Base-by-base conservation (phyloP, 2,888 invertebrate species). In the Drosophila bunnanda region DNA sequence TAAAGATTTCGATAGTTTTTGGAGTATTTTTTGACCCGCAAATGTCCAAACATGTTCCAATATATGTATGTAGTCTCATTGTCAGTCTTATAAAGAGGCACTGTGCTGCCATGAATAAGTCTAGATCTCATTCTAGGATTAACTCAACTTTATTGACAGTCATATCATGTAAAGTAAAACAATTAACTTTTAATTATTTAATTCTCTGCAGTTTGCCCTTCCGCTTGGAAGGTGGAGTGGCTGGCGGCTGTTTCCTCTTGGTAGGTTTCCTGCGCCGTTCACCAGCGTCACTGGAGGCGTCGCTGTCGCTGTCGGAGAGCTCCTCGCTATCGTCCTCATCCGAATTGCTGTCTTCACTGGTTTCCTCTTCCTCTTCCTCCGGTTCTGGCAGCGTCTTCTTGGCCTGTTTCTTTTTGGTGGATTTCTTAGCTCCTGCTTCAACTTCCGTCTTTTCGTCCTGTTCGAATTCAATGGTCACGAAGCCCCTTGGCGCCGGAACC, bases 381-480 rank as follows among this genome's bases (percentile, higher is more conserved):
- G 46, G 41, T 25, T 56, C 6, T 22, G 32, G 57, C 0, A 15
- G 5, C 56, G 34, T 34, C 57, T 56, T 56, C 25, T 60, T 39
- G 1, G 39, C 13, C 41, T 41, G 38, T 12, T 61, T 50, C 20
- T 50, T 39, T 32, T 60, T 61, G 15, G 28, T n/a, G 0, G 12
- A 2, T 12, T 39, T 73, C 28, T 28, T 30, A 0, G 28, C 28
- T n/a, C 48, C 17, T 43, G 58, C 56, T 17, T 71, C 61, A 2
- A 53, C 52, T 20, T 58, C 44, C 12, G 25, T 20, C 6, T 55
- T 50, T 12, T 71, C 60, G n/a, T 75, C 73, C 12, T 76, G 59
- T 1, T 89, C 90, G 43, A 90, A 90, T 71, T 92, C 91, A 57
- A 91, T 90, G 6, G 89, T 89, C 15, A 92, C 92, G 30, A 88